Conservation (phyloP, 2,888 invertebrate genomes). For the Thereva nobilitata region DNA sequence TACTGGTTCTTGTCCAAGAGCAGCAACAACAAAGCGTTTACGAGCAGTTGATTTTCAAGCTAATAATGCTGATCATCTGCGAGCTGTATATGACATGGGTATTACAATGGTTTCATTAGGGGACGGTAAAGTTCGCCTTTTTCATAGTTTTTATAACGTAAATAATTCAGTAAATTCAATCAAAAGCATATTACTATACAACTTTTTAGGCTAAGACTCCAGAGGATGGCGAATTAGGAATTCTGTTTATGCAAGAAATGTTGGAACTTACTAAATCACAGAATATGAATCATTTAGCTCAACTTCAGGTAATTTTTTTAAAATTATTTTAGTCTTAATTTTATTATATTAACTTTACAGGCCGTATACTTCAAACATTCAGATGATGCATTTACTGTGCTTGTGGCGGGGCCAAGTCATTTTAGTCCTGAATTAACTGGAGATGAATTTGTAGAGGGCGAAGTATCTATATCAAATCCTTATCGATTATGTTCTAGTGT, state of each 20-base stretch:
- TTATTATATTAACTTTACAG: constrained; percentile 45
- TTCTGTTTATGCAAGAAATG: constrained; percentile 97
- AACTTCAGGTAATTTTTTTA: constrained; percentile 52
- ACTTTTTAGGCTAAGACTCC: constrained; percentile 74
- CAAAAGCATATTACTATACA: background rate
- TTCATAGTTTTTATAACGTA: constrained; percentile 87
- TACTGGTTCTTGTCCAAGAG: constrained; percentile 75
- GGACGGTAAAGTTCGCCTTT: constrained; percentile 89
- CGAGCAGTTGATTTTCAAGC: constrained; percentile 76
- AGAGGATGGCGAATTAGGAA: constrained; percentile 88
- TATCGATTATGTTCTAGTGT: constrained; percentile 67
- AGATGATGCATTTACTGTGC: constrained; percentile 55
- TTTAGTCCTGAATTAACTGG: constrained; percentile 79
- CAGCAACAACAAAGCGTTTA: constrained; percentile 64
- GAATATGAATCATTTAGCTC: constrained; percentile 54
- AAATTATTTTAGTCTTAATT: background rate
- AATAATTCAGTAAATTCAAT: constrained; percentile 51
- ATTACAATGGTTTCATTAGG: constrained; percentile 85
- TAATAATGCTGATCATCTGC: constrained; percentile 85
- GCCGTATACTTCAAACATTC: constrained; percentile 58
- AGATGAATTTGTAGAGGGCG: constrained; percentile 68
- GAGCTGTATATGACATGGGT: constrained; percentile 89
- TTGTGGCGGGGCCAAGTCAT: constrained; percentile 86
- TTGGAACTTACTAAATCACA: constrained; percentile 82
- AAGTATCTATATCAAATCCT: constrained; percentile 70